Conservation (phyloP, 2,797 vertebrate species). For the Cuniculus paca region DNA sequence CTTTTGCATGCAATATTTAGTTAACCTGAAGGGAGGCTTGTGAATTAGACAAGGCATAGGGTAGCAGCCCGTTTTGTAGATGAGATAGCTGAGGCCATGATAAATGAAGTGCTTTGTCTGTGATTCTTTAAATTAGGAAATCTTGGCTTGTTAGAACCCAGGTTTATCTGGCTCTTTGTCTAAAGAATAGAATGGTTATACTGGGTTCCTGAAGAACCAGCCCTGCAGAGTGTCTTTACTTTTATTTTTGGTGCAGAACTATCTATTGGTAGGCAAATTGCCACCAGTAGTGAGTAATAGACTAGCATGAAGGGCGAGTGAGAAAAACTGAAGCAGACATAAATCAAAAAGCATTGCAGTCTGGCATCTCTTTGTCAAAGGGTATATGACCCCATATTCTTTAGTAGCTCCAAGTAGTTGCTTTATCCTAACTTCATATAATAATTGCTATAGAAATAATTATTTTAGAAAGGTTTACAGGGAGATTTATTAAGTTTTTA, state of each 20-base stretch:
- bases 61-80: not conserved
- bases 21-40: not conserved
- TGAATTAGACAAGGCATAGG: not conserved
- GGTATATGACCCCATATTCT: not conserved
- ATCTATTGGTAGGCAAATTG: not conserved
- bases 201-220: not conserved
- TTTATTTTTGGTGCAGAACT: not conserved
- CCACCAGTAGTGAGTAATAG: not conserved
- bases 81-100: not conserved
- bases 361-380: not conserved
- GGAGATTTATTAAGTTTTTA: not conserved
- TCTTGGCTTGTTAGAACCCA: not conserved
- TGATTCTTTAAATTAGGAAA: not conserved
- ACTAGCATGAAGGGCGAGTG: not conserved
- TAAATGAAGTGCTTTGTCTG: not conserved
- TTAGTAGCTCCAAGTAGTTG: not conserved
- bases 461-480: conserved; percentile 24
- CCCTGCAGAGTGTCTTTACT: not conserved
- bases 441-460: conserved; percentile 10
- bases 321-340: not conserved
- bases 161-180: conserved; percentile 29
- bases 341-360: not conserved
- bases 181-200: not conserved
- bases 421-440: not conserved
- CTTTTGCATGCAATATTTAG: not conserved